A percentile compares a stretch with the other conserved stretches of the same genome.
phyloP scores from a whole-genome alignment of 2,113 vertebrate species.

The Pomatorhinus ruficollis region DNA sequence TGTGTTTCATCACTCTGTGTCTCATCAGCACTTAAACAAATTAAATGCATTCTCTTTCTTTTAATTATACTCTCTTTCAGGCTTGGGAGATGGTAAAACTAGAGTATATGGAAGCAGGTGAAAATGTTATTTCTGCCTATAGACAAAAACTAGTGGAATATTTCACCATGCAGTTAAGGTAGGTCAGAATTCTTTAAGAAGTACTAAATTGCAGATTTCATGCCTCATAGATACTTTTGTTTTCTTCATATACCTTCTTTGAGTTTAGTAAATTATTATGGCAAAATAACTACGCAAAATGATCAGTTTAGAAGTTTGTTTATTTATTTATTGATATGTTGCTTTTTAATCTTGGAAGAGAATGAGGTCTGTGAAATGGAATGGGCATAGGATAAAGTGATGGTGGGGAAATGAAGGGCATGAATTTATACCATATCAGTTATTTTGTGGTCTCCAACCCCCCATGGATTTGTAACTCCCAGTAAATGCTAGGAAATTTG shows the following conservation, averaged over 20 bases:
- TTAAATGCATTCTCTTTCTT: neutral
- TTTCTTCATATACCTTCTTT: neutral
- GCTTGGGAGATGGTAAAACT: conserved; percentile 89
- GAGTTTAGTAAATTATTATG: neutral
- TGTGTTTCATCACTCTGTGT: neutral
- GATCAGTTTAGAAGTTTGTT: neutral
- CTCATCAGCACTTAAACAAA: neutral
- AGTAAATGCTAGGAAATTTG: neutral
- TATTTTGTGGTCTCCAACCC: neutral
- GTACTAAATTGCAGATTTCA: neutral
- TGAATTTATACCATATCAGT: neutral
- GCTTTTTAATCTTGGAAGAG: neutral
- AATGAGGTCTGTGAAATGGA: neutral
- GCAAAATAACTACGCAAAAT: neutral
- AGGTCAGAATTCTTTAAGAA: neutral
- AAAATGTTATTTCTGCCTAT: conserved; percentile 68
- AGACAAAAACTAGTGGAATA: conserved; percentile 89
- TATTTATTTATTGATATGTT: neutral
- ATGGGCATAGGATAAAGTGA: neutral
- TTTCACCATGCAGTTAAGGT: conserved; percentile 89
- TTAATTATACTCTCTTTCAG: conserved; percentile 63
- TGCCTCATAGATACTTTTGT: neutral
- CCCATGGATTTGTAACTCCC: neutral
- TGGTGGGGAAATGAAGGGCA: rapidly evolving
- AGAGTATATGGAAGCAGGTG: conserved; percentile 83